phyloP scores from a whole-genome alignment of 1,140 invertebrate genomes.

The Armadillidium nasatum region DNA sequence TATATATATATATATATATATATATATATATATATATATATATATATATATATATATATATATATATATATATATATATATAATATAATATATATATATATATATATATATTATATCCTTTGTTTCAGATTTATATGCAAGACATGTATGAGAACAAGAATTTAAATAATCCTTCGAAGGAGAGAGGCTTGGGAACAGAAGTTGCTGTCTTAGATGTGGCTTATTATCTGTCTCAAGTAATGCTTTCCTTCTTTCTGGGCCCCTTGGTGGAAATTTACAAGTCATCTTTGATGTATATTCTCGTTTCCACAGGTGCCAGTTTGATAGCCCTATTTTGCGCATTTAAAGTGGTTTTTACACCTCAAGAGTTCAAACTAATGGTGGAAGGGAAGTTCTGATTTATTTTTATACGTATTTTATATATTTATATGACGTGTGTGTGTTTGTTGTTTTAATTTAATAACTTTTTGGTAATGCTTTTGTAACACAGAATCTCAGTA shows the following conservation, averaged over 20 bases:
- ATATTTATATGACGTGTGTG: too few species aligned
- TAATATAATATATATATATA: neutral
- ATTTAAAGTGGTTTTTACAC: constrained; percentile 41
- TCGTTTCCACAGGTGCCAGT: constrained; percentile 46
- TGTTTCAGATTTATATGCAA: constrained; percentile 31
- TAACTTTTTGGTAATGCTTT: too few species aligned
- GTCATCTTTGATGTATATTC: constrained; percentile 51
- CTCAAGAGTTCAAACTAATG: constrained; percentile 34
- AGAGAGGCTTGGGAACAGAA: constrained; percentile 52
- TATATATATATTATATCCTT: neutral
- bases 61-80: neutral
- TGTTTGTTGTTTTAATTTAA: too few species aligned
- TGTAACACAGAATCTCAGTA: too few species aligned
- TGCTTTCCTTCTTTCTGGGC: constrained; percentile 52
- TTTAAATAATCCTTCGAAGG: constrained; percentile 17
- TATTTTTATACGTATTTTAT: neutral
- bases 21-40: neutral
- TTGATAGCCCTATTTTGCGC: constrained; percentile 37
- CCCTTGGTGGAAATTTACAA: constrained; percentile 52
- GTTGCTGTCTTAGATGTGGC: constrained; percentile 53
- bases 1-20: constrained; percentile 2
- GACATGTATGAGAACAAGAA: constrained; percentile 19
- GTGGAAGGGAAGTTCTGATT: constrained; percentile 29
- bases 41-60: neutral
- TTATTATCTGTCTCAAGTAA: constrained; percentile 54